Conservation (phyloP, 1,140 invertebrate genomes). For the Euwallacea fornicatus region DNA sequence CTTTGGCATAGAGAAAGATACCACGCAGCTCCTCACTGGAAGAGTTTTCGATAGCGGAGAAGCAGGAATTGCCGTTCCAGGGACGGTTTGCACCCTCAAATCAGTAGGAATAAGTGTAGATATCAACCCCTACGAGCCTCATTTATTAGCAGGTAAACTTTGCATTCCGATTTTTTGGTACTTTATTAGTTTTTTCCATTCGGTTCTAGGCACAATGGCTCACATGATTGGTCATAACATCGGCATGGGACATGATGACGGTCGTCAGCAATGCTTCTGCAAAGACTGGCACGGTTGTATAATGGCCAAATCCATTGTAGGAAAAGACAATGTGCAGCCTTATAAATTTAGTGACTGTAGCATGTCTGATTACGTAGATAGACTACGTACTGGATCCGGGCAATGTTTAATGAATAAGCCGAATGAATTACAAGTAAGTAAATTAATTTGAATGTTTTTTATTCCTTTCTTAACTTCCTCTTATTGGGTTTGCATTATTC, state of each 20-base stretch:
- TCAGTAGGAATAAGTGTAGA: slow-evolving; percentile 91
- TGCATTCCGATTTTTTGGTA: too few species aligned
- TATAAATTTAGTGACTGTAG: slow-evolving; percentile 93
- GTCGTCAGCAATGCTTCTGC: slow-evolving; percentile 83
- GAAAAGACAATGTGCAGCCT: slow-evolving; percentile 86
- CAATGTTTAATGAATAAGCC: slow-evolving; percentile 90
- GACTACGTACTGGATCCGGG: slow-evolving; percentile 75
- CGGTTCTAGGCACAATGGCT: slow-evolving; percentile 39
- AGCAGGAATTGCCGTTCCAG: slow-evolving; percentile 88
- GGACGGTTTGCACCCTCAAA: slow-evolving; percentile 87
- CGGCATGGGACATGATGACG: slow-evolving; percentile 92
- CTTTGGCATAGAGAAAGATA: slow-evolving; percentile 82
- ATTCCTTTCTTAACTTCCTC: too few species aligned
- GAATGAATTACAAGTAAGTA: slow-evolving; percentile 80
- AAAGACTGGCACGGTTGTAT: slow-evolving; percentile 94
- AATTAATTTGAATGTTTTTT: background rate
- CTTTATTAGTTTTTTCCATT: background rate
- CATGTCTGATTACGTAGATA: slow-evolving; percentile 80
- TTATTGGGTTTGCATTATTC: too few species aligned
- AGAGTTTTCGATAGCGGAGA: slow-evolving; percentile 80
- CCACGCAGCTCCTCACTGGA: slow-evolving; percentile 87
- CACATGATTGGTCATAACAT: slow-evolving; percentile 77
- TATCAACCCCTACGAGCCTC: slow-evolving; percentile 89
- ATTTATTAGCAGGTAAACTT: slow-evolving; percentile 79
- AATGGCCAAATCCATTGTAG: slow-evolving; percentile 91